These are phyloP conservation scores for Dryococelus australis DNA, from an alignment of 2,888 invertebrate genomes.

Conservation along the genomic window DNA sequence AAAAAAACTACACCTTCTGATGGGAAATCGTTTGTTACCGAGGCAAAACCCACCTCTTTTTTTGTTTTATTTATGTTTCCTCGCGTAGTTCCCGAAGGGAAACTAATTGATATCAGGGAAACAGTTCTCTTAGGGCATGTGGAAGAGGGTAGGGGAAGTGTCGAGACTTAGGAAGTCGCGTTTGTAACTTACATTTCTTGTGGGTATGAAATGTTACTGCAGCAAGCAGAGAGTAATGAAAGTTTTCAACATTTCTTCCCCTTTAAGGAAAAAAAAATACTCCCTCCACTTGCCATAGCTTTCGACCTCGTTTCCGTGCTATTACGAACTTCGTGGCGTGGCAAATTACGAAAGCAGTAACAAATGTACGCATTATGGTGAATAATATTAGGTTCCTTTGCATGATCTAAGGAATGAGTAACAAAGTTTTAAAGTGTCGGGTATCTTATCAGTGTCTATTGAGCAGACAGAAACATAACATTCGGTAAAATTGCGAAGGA, in stretches of 20 bases:
- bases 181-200: neutral
- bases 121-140: neutral
- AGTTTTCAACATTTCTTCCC: neutral
- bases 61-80: neutral
- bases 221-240: neutral
- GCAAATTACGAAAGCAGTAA: neutral
- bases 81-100: neutral
- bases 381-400: neutral
- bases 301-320: neutral
- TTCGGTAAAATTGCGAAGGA: no score
- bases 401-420: neutral
- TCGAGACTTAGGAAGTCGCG: neutral
- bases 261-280: neutral
- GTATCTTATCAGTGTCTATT: no score
- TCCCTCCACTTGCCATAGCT: neutral
- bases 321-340: neutral
- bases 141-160: neutral
- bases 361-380: neutral
- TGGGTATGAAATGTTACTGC: neutral
- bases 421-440: no score
- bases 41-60: neutral
- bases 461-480: no score
- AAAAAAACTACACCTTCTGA: neutral
- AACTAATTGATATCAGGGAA: neutral
- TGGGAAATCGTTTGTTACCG: constrained; percentile 7